These are phyloP conservation scores for Parazoanthus atlanticus DNA, from an alignment of 92 coral and sea anemone species.

Conservation along the genomic window DNA sequence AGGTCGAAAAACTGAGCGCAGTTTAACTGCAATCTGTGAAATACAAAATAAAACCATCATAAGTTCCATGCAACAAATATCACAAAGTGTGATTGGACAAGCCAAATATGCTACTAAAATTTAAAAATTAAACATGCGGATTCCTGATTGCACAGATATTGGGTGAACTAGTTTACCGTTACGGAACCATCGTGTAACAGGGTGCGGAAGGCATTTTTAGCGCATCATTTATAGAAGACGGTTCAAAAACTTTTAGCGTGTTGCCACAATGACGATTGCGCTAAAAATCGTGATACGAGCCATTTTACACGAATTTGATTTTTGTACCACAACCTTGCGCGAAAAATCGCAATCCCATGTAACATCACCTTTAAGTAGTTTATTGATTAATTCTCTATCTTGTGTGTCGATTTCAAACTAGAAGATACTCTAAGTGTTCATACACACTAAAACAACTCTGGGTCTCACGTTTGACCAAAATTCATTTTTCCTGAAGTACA, in stretches of 20 bases:
- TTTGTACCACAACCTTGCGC: no score
- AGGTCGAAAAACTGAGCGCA: conserved; percentile 85
- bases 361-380: no score
- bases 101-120: neutral
- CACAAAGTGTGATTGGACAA: neutral
- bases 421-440: neutral
- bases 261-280: no score
- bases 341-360: no score
- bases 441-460: neutral
- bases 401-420: neutral
- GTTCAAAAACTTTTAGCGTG: no score
- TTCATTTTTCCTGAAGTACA: neutral
- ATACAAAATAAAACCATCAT: neutral
- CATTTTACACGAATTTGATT: no score
- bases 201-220: no score
- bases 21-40: conserved; percentile 71
- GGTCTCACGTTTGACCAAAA: neutral
- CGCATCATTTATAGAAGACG: no score
- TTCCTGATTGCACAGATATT: neutral
- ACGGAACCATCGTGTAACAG: no score
- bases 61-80: neutral
- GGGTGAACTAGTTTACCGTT: neutral
- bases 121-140: no score
- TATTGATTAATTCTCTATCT: no score
- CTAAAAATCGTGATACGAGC: no score